These are phyloP conservation scores for Mystacornis crossleyi DNA, from an alignment of 2,113 vertebrate species.

Conservation along the genomic window DNA sequence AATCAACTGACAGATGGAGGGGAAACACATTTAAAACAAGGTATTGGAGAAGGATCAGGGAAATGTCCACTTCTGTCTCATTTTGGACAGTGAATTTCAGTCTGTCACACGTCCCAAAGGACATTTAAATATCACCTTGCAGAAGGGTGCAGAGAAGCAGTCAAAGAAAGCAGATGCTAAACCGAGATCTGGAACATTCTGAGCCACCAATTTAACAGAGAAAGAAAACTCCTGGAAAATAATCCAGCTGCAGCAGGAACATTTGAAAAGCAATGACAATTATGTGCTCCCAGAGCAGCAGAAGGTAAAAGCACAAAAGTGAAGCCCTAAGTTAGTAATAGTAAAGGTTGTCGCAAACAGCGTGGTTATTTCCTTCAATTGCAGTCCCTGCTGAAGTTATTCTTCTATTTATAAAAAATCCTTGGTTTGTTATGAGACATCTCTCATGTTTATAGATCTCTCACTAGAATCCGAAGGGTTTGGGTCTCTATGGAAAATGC, in stretches of 20 bases:
- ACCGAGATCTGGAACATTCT: not conserved
- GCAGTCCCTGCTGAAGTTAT: not conserved
- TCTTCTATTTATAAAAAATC: not conserved
- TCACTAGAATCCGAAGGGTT: not conserved
- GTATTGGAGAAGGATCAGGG: not conserved
- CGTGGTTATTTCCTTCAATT: not conserved
- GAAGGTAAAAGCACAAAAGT: not conserved
- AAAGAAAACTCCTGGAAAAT: not conserved
- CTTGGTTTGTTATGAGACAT: not conserved
- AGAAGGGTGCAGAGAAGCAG: not conserved
- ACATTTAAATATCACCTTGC: not conserved
- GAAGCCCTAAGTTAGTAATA: not conserved
- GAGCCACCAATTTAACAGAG: not conserved
- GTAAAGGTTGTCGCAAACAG: not conserved
- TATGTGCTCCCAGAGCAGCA: slow-evolving; percentile 10
- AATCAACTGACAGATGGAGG: not conserved
- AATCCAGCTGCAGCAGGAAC: not conserved
- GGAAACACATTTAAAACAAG: not conserved
- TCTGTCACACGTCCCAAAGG: not conserved
- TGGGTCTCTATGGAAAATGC: not conserved
- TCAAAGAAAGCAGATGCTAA: not conserved
- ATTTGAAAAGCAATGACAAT: slow-evolving; percentile 2
- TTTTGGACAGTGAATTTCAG: not conserved
- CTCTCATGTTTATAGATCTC: not conserved
- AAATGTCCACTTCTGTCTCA: not conserved